These are phyloP conservation scores for Amblyopsis rosae DNA, from an alignment of 2,113 vertebrate species.

Conservation along the genomic window DNA sequence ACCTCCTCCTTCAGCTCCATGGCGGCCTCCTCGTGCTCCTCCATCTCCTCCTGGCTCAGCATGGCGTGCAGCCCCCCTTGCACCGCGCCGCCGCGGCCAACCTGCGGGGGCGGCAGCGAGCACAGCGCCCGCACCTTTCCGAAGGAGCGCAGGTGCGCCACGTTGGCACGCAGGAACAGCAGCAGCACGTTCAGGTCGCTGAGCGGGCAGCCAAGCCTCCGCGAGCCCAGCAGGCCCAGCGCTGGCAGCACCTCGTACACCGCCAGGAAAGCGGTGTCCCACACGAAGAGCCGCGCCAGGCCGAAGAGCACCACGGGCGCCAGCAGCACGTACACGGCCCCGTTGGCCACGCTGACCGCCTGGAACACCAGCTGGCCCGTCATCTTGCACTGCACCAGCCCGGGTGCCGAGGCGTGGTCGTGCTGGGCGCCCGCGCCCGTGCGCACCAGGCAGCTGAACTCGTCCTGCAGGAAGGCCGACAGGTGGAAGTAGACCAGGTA, in stretches of 20 bases:
- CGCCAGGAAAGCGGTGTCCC: constrained; percentile 91
- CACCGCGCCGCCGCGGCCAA: constrained; percentile 64
- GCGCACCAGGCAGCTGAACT: constrained; percentile 92
- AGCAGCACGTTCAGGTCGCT: constrained; percentile 94
- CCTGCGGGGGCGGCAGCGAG: constrained; percentile 81
- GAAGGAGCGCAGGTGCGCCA: constrained; percentile 87
- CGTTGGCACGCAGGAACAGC: constrained; percentile 89
- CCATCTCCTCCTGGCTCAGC: constrained; percentile 72
- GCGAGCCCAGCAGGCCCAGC: constrained; percentile 85
- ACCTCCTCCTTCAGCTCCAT: constrained; percentile 76
- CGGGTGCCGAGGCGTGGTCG: constrained; percentile 75
- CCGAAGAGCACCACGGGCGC: constrained; percentile 86
- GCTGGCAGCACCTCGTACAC: constrained; percentile 94
- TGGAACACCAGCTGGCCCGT: constrained; percentile 88
- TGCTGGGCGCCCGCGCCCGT: constrained; percentile 80
- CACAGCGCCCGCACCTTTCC: constrained; percentile 85
- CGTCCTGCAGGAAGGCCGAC: constrained; percentile 87
- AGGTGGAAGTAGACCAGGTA: constrained; percentile 93
- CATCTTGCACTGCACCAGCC: constrained; percentile 88
- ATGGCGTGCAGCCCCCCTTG: constrained; percentile 54
- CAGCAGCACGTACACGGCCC: constrained; percentile 83
- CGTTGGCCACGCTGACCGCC: constrained; percentile 84
- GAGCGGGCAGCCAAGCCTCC: constrained; percentile 88
- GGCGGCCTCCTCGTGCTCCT: constrained; percentile 71
- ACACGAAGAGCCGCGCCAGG: constrained; percentile 86